Percentiles rank a stretch among this genome's conserved stretches.
Evolutionary conservation across 2,113 vertebrate genomes (phyloP).

Genomic region (Aleadryas rufinucha): DNA sequence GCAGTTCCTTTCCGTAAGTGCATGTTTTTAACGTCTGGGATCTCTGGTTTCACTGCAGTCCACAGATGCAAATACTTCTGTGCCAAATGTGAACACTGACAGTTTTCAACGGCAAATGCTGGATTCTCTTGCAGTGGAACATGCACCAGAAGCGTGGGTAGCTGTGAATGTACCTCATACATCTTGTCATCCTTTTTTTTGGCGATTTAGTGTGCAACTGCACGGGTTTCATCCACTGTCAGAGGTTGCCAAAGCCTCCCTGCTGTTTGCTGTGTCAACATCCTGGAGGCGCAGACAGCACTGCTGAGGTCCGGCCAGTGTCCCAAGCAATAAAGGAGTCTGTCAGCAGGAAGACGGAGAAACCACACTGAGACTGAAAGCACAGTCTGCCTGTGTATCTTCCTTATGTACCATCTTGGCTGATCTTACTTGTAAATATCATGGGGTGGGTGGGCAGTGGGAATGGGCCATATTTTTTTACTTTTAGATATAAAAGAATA

Average conservation of each 20-base stretch:
- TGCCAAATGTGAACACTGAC: constrained; percentile 42
- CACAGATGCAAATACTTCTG: constrained; percentile 10
- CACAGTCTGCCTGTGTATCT: constrained; percentile 32
- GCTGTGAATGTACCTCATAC: neutral
- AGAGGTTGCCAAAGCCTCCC: neutral
- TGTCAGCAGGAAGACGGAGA: constrained; percentile 11
- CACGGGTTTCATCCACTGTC: neutral
- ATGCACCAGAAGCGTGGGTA: neutral
- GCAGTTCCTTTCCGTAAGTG: neutral
- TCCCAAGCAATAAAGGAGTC: constrained; percentile 47
- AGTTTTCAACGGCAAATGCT: neutral
- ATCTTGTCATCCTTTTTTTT: neutral
- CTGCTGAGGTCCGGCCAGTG: neutral
- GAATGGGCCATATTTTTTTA: constrained; percentile 72
- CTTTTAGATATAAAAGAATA: constrained; percentile 65
- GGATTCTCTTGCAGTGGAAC: neutral
- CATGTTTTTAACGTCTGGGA: constrained; percentile 20
- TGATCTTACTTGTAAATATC: constrained; percentile 63
- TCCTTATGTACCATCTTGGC: constrained; percentile 30
- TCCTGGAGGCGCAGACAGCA: neutral
- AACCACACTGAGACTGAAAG: constrained; percentile 16
- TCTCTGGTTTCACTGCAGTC: constrained; percentile 3
- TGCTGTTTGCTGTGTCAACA: neutral
- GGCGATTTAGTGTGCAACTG: neutral
- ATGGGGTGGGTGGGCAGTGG: constrained; percentile 1